Base-by-base conservation (phyloP, 2,113 vertebrate genomes). In the Macroglossus sobrinus region DNA sequence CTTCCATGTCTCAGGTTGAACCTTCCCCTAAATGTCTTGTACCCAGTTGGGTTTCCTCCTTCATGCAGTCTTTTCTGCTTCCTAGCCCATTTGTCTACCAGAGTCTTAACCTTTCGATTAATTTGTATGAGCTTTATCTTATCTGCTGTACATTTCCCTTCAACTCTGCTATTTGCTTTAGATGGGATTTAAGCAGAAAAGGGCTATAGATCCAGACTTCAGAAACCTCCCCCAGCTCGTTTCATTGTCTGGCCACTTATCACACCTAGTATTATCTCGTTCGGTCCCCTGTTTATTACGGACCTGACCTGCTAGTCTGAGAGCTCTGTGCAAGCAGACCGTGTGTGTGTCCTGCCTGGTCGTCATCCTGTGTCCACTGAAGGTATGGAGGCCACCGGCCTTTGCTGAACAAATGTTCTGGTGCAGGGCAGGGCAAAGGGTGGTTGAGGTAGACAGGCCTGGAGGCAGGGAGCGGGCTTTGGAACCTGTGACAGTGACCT, bases 91-190 rank as follows among this genome's bases (percentile, higher is more conserved):
- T 92, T 93, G 84, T 87, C 84, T 87, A 6, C 63, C 6, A 1
- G 81, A 90, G 87, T 87, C 94, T 93, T 90, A 96, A 90, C 79
- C 91, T 95, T 81, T 85, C 55, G 91, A 84, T 95, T 75, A 50
- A 74, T 85, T 93, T 87, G 69, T 92, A 40, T 78, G 80, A 86
- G 74, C 53, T 95, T 97, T 93, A 93, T 95, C 71, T 96, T 97
- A 93, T 94, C 96, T 95, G 82, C 28, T 75, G 43, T 69, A 66
- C 88, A 71, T 93, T 87, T 95, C 75, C 94, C 94, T 95, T 93
- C 88, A 66, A 72, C 74, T 55, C 66, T 75, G 92, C 74, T 89
- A 64, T 96, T 95, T 93, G 75, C 84, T 94, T 80, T 93, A 59
- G 57, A 89, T 64, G 93, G 66, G 68, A 78, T 89, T 93, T 81